Evolutionary conservation across 92 coral and sea anemone species (phyloP).

Genomic region (Zoanthus solanderi): DNA sequence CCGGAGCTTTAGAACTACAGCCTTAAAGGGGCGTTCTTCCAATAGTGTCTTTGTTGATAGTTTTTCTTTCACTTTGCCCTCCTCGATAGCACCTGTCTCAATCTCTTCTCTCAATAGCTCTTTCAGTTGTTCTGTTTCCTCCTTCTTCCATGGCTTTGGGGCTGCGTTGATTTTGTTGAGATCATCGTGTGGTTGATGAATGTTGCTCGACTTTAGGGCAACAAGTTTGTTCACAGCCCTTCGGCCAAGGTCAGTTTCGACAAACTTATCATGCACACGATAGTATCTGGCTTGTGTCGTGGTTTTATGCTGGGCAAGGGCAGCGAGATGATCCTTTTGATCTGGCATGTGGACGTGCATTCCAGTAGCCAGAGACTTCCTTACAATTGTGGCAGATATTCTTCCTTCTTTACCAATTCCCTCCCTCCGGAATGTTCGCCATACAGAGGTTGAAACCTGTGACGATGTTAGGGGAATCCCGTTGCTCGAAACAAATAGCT

Average conservation of each 20-base stretch:
- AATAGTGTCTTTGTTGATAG: constrained; percentile 49
- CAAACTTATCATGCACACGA: constrained; percentile 59
- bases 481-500: constrained; percentile 63
- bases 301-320: constrained; percentile 63
- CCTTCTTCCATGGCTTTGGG: constrained; percentile 30
- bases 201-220: constrained; percentile 33
- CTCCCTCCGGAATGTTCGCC: constrained; percentile 64
- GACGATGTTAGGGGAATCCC: constrained; percentile 63
- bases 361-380: constrained; percentile 67
- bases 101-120: constrained; percentile 40
- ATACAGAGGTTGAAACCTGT: constrained; percentile 57
- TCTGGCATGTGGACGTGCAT: constrained; percentile 60
- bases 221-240: constrained; percentile 60
- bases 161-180: not conserved
- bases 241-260: constrained; percentile 60
- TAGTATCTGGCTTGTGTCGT: constrained; percentile 56
- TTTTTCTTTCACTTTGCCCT: constrained; percentile 53
- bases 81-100: constrained; percentile 59
- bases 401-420: constrained; percentile 48
- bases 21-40: constrained; percentile 57
- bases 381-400: constrained; percentile 48
- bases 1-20: constrained; percentile 50
- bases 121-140: constrained; percentile 55
- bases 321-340: constrained; percentile 57
- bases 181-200: not conserved